Conservation (phyloP, 2,797 vertebrate species). For the Hipposideros larvatus region DNA sequence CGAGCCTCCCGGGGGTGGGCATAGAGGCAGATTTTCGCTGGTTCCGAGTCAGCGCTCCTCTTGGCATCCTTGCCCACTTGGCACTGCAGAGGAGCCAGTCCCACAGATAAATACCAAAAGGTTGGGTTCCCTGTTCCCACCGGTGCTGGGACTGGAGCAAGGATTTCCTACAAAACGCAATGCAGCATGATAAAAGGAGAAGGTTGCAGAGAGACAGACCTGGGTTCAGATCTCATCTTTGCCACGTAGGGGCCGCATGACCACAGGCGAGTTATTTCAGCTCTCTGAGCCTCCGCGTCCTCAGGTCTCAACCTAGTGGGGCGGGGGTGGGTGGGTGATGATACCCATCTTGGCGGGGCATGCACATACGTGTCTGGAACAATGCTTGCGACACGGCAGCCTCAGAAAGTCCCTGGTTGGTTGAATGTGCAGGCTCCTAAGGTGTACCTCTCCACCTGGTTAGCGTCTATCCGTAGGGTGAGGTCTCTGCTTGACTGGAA, state of each 20-base stretch:
- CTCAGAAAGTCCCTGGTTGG: neutral
- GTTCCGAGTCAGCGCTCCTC: neutral
- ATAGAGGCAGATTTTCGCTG: constrained; percentile 8
- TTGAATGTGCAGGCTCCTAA: neutral
- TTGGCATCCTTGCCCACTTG: constrained; percentile 36
- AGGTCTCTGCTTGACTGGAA: constrained; percentile 70
- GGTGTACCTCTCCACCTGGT: constrained; percentile 47
- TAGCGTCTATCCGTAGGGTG: constrained; percentile 67
- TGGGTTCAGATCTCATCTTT: neutral
- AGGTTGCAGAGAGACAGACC: neutral
- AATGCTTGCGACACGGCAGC: accelerated
- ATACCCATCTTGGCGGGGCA: neutral
- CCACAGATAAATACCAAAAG: neutral
- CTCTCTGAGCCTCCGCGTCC: neutral
- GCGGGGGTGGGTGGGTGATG: neutral
- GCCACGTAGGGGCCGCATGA: neutral
- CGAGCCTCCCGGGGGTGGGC: neutral
- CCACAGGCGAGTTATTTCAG: neutral
- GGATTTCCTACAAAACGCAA: neutral
- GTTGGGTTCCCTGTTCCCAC: neutral
- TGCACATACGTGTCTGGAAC: too few relatives aligned
- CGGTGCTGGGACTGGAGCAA: neutral
- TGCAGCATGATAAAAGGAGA: neutral
- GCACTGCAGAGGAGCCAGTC: neutral
- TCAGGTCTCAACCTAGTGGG: neutral